Evolutionary conservation across 2,888 invertebrate genomes (phyloP).

Genomic region (Linnaemya tessellans): DNA sequence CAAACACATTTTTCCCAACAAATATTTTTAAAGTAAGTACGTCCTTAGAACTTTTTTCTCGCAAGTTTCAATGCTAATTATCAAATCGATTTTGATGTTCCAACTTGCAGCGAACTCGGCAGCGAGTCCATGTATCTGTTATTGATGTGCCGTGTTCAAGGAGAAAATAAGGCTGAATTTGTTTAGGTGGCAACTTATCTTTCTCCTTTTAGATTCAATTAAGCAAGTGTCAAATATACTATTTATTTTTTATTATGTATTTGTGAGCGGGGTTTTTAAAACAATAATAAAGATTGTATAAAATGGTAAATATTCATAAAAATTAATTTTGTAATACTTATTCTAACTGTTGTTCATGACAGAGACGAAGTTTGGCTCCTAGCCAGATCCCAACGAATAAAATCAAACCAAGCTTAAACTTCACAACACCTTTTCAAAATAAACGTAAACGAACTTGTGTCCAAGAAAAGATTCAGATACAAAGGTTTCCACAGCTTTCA

Average conservation of each 20-base stretch:
- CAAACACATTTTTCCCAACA: too few relatives aligned
- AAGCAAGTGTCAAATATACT: conserved; percentile 4
- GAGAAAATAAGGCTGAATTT: too few relatives aligned
- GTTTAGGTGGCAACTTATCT: not conserved
- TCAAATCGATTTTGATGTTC: too few relatives aligned
- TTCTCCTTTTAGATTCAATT: not conserved
- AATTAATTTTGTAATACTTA: not conserved
- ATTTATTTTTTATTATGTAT: conserved; percentile 24
- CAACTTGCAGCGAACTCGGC: too few relatives aligned
- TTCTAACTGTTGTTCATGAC: not conserved
- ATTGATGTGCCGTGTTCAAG: too few relatives aligned
- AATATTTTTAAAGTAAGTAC: too few relatives aligned
- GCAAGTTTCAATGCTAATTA: too few relatives aligned
- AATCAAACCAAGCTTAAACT: conserved; percentile 81
- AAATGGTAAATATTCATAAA: conserved; percentile 76
- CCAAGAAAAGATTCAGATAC: conserved; percentile 78
- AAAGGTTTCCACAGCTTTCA: conserved; percentile 52
- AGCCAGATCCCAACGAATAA: conserved; percentile 86
- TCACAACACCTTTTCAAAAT: conserved; percentile 85
- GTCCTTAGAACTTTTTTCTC: too few relatives aligned
- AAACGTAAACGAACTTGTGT: conserved; percentile 84
- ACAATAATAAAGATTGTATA: conserved; percentile 51
- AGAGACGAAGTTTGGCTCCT: conserved; percentile 90
- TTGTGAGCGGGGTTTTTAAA: conserved; percentile 48
- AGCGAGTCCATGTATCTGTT: too few relatives aligned